Base-by-base conservation (phyloP, 2,888 invertebrate species). In the Hydriomena furcata region DNA sequence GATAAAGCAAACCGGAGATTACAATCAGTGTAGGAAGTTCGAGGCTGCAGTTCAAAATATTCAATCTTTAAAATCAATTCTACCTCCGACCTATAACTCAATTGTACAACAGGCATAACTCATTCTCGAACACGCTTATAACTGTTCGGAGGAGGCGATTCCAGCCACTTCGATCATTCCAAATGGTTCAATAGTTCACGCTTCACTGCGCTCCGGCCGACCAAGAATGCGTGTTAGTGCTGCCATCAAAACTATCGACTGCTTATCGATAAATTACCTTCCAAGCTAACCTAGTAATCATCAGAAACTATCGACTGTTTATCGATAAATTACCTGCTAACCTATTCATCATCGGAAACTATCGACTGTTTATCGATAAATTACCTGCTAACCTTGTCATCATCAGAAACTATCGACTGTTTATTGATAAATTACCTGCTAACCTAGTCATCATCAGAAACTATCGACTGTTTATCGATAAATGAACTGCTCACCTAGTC, bases 101-200 rank as follows among this genome's bases (percentile, higher is more conserved):
- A 45, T 51, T 42, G 44, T 35, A 35, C 46, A 37, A 35, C 36
- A 36, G 42, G 20, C 54, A 54, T 57, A 57, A 48, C 51, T 57
- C 57, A 57, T 54, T 57, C 57, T 21, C 37, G 45, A 52, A 51
- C 57, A 43, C 45, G 54, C 51, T 53, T 58, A 51, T 53, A 52
- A 57, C 49, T 47, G 49, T 49, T 25, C 20, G 28, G 35, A 44
- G 28, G 35, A 44, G 28, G 36, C 34, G 24, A 45, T 42, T 46
- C 47, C 52, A 43, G 42, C 56, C 60, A 60, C 59, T 60, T 60
- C 53, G 55, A 46, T 52, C 62, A 60, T 65, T 61, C 66, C 61
- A 27, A 50, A 32, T 55, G 60, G 64, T 63, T 58, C 65, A 63
- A 71, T 68, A 70, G 72, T 73, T 72, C 73, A 68, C 72, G 64